Evolutionary conservation across 1,140 invertebrate species (phyloP).

Genomic region (Stegodyphus mimosarum): DNA sequence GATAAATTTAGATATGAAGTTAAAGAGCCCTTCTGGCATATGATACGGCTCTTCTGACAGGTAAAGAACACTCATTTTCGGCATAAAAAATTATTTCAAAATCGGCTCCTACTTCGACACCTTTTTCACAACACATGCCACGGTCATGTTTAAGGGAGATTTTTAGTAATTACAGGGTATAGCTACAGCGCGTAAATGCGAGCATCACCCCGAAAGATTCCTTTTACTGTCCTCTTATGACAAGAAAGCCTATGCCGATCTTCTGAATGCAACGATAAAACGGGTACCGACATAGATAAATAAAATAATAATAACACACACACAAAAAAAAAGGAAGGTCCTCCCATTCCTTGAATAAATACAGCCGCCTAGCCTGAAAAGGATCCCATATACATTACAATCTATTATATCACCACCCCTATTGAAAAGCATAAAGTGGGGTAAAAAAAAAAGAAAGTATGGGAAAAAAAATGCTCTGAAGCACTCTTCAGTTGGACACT

Average conservation of each 20-base stretch:
- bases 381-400: conserved; percentile 55
- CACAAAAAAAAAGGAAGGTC: background rate
- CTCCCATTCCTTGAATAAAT: conserved; percentile 42
- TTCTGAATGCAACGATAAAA: background rate
- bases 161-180: conserved; percentile 29
- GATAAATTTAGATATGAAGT: too few relatives aligned
- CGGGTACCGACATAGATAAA: too few relatives aligned
- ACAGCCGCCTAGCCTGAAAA: conserved; percentile 40
- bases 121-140: too few relatives aligned
- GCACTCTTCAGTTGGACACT: conserved; percentile 33
- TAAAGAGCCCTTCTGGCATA: too few relatives aligned
- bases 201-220: conserved; percentile 11
- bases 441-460: background rate
- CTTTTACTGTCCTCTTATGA: conserved; percentile 27
- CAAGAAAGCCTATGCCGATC: conserved; percentile 29
- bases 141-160: too few relatives aligned
- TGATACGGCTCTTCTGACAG: too few relatives aligned
- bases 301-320: conserved; percentile 9
- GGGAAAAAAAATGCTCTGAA: conserved; percentile 7
- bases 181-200: conserved; percentile 3
- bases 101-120: too few relatives aligned
- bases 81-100: too few relatives aligned
- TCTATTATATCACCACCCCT: conserved; percentile 50
- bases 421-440: conserved; percentile 21
- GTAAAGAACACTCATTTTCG: too few relatives aligned